These are phyloP conservation scores for Noctilio leporinus DNA, from an alignment of 2,113 vertebrate genomes.

Conservation along the genomic window DNA sequence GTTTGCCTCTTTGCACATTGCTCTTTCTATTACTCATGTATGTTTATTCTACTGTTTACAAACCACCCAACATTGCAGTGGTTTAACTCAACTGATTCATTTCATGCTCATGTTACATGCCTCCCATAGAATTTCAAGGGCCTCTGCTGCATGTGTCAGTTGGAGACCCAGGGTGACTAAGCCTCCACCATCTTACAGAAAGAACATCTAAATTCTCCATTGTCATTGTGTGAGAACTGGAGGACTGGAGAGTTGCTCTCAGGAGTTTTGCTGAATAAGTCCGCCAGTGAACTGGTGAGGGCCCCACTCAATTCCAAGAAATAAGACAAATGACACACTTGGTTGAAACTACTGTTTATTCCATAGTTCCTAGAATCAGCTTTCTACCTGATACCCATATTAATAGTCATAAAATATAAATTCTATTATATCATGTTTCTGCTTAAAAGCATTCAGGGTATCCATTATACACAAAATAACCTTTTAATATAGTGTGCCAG, in stretches of 20 bases:
- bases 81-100: background rate
- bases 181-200: background rate
- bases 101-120: background rate
- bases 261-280: background rate
- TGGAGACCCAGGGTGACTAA: background rate
- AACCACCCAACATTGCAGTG: background rate
- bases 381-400: background rate
- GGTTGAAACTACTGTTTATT: background rate
- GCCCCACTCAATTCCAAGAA: background rate
- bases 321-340: background rate
- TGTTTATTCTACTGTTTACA: background rate
- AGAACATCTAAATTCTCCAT: background rate
- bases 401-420: background rate
- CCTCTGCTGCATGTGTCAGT: rapidly evolving
- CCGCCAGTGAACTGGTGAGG: rapidly evolving
- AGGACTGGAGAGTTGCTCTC: no score
- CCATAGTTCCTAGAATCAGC: background rate
- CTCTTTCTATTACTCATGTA: background rate
- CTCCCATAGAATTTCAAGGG: background rate
- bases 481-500: background rate
- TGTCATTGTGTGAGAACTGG: background rate
- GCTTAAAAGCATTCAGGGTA: background rate
- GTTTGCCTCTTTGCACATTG: background rate
- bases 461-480: background rate
- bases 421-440: background rate